Base-by-base conservation (phyloP, 2,888 invertebrate species). In the Ephialtes manifestator region DNA sequence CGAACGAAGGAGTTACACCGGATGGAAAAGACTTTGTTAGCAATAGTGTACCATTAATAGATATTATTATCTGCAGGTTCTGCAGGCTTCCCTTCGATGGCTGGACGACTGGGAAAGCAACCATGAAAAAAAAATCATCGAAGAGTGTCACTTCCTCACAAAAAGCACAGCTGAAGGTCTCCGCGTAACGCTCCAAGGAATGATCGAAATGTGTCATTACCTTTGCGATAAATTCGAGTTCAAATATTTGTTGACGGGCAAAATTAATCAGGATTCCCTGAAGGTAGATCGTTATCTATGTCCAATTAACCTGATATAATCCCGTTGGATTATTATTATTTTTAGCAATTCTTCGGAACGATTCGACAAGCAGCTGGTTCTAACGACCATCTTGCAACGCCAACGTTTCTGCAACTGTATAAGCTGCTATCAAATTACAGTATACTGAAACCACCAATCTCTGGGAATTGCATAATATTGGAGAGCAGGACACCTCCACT, bases 271-370 rank as follows among this genome's bases (percentile, higher is more conserved):
- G 24, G 71, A 46, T 35, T 13, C 70, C n/a, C 24, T 82, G 15
- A 70, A 76, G 76, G 76, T 78, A 55, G 7, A 20, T 55, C 18
- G 8, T 55, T 24, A 55, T 55, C 11, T 4, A 18, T 55, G 18
- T 18, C 5, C 2, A 31, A 31, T 2, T 5, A 31, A 2, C 31
- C 31, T 31, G 31, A 31, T 31, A 31, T 31, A 31, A 31, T 31
- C 2, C 5, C 31, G 31, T 55, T 10, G 18, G 55, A 55, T 18
- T 24, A 3, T 13, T 72, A 5, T 5, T 18, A 5, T 31, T 81
- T 48, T n/a, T 15, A 81, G 81, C 48, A 81, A 81, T 81, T 81
- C 5, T 83, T 79, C 39, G 79, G 78, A n/a, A 84, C 70, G 4
- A 80, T 79, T 5, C 75, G 80, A 20, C 80, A 80, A 58, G 79